A percentile compares a stretch with the other conserved stretches of the same genome.
Conservation (phyloP, 2,797 vertebrate species). For the Tolypeutes matacus region DNA sequence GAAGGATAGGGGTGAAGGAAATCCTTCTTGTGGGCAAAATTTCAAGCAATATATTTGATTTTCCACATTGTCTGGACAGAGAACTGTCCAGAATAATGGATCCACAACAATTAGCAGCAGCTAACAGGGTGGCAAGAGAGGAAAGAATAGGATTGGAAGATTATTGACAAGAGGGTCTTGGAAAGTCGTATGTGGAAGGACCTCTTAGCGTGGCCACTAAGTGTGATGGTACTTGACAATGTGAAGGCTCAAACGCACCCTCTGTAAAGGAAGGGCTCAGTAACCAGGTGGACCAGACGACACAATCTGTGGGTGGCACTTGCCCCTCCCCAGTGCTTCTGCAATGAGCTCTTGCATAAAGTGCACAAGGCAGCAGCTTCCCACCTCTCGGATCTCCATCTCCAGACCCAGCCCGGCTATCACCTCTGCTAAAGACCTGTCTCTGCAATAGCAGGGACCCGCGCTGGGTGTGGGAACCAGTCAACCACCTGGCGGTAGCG, state of each 20-base stretch:
- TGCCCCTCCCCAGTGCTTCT: neutral
- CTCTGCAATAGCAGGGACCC: neutral
- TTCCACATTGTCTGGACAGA: neutral
- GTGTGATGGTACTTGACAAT: fast-evolving
- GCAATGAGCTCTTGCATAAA: neutral
- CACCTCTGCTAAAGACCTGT: neutral
- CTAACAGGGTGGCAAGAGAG: neutral
- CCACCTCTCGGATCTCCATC: neutral
- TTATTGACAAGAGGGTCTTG: neutral
- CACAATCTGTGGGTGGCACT: too few species aligned
- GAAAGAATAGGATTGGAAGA: neutral
- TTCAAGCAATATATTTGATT: neutral
- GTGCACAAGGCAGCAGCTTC: neutral
- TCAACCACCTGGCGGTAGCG: neutral
- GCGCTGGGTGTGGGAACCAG: neutral
- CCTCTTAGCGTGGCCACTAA: neutral
- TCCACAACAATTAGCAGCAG: neutral
- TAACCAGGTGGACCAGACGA: neutral
- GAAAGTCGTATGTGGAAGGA: neutral
- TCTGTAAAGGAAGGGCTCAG: neutral
- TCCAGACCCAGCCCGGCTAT: neutral
- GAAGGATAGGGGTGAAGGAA: neutral
- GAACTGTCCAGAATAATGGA: neutral
- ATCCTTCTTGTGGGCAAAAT: neutral
- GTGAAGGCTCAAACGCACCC: too few species aligned